Evolutionary conservation across 2,113 vertebrate species (phyloP), one percentile per base, ranked within the genome.

Genomic region (Poicephalus gulielmi): DNA sequence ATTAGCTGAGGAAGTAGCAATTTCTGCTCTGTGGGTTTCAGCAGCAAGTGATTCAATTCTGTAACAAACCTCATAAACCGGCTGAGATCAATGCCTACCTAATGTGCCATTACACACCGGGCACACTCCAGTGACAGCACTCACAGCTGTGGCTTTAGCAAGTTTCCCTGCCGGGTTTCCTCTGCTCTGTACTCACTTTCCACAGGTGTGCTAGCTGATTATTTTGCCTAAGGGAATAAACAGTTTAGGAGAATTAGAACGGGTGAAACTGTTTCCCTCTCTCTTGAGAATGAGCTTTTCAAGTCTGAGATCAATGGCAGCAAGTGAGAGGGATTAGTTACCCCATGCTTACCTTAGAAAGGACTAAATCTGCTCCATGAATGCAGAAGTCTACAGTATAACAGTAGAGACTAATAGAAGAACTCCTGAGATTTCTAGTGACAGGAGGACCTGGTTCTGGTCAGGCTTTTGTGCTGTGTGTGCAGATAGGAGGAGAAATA

Each of bases 81-180:
- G 97, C 97, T 96, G 95, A 97, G 97, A 97, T 97, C 96, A 97
- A 97, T 98, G 97, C 96, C 97, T 95, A 96, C 95, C 97, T 98
- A 98, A 98, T 96, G 97, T 98, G 97, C 92, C 97, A 97, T 98
- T 98, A 97, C 95, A 62, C 93, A 90, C 90, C 88, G 96, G 97
- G 97, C 97, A 97, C 96, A 96, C 90, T 96, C 67, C 94, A 97
- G 95, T 95, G 94, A 81, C 83, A 92, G 68, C 69, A 63, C 33
- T 66, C 96, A 95, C 97, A 97, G 97, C 97, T 97, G 89, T 50
- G 93, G 76, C 94, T 92, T 91, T 96, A 67, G 46, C n/a, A 35
- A 81, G 20, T 95, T 92, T 79, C 82, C 25, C 49, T 73, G 68
- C 88, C 25, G 41, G 64, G 81, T 85, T 96, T 96, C 96, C 97